Evolutionary conservation across 2,113 vertebrate species (phyloP), one percentile per base, ranked within the genome.

Genomic region (Oreochromis aureus): DNA sequence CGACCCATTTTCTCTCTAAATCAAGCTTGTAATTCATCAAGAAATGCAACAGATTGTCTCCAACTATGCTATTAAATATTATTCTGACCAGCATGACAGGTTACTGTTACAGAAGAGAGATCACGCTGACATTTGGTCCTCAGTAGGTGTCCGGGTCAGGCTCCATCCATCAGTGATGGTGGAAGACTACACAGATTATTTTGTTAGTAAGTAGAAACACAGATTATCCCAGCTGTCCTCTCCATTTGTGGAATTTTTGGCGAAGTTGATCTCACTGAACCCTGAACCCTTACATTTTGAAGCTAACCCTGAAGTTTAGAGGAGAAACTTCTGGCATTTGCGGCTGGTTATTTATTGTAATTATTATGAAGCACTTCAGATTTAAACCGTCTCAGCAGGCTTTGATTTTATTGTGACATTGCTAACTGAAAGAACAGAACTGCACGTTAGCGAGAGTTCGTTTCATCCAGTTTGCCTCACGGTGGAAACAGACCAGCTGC

Each of bases 391-490:
- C 13, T 73, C 66, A 44, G 39, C 39, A 10, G 39, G n/a, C 22
- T 24, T 41, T 22, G 63, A 22, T 22, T 69, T 69, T 41, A 44
- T 3, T 41, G 39, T 24, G 39, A 27, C 39, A 10, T 15, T 44
- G 22, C 36, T 41, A 8, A 71, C 36, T 24, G 12, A 24, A 44
- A 22, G 1, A 71, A 24, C 63, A 69, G 32, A 22, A 3, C 18
- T 41, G 19, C 63, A 24, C 0, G n/a, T 71, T 24, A 24, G 39
- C 5, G 12, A 44, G 66, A n/a, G 0, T 8, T 71, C 39, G 0
- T 71, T 71, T 71, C 39, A 71, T 22, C 36, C 63, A 22, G n/a
- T 41, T 69, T 69, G n/a, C 19, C 36, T 69, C 63, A 22, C 4
- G 1, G 63, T 7, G 36, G 19, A 15, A 69, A 22, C 66, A 24